phyloP scores from a whole-genome alignment of 2,888 invertebrate genomes.

The Acanthosoma haemorrhoidale region DNA sequence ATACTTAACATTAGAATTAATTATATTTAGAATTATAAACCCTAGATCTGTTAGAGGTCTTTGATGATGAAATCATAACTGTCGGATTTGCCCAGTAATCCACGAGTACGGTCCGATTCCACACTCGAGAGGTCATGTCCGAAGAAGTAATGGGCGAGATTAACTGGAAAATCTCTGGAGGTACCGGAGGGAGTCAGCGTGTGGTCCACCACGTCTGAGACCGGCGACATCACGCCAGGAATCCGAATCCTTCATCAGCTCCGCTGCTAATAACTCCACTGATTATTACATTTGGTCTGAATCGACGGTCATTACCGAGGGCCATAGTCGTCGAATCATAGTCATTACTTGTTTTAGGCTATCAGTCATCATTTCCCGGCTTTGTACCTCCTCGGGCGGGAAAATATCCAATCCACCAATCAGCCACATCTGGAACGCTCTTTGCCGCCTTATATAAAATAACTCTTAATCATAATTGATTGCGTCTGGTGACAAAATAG shows the following conservation, averaged over 20 bases:
- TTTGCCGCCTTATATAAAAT: background rate
- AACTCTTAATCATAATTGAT: conserved; percentile 23
- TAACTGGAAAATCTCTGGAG: background rate
- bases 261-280: conserved; percentile 4
- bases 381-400: background rate
- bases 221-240: background rate
- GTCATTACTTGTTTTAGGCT: conserved; percentile 8
- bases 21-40: too few relatives aligned
- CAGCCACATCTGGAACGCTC: background rate
- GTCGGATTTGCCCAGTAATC: too few relatives aligned
- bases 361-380: conserved; percentile 17
- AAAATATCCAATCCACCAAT: background rate
- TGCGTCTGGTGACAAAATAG: too few relatives aligned
- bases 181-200: background rate
- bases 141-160: background rate
- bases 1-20: too few relatives aligned
- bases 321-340: conserved; percentile 11
- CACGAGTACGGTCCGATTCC: too few relatives aligned
- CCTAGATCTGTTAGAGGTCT: too few relatives aligned
- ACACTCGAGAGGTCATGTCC: background rate
- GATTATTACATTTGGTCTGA: conserved; percentile 23
- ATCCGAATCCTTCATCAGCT: background rate
- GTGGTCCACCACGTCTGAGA: background rate
- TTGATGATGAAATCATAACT: too few relatives aligned
- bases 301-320: conserved; percentile 2